Base-by-base conservation (phyloP, 2,888 invertebrate genomes). In the Archips crataeganus region DNA sequence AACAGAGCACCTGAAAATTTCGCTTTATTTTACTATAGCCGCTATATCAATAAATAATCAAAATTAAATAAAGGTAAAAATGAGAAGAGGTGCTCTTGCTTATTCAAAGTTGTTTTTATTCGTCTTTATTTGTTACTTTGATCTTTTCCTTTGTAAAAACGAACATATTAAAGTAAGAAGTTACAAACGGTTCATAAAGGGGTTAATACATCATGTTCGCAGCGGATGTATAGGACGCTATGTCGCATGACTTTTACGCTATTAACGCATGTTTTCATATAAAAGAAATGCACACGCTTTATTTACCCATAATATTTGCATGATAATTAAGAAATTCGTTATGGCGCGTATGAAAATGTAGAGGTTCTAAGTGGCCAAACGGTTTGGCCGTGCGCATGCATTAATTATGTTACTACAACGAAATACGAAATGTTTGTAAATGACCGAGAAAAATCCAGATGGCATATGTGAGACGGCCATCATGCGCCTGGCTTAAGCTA, bases 331-430 rank as follows among this genome's bases (percentile, higher is more conserved):
- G 85, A 86, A 87, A 90, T 88, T 84, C 80, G 84, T 84, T 83
- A 82, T 82, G 83, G 79, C 80, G 83, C 81, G 82, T 86, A 90
- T 85, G 83, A 90, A 87, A 87, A 88, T 84, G 82, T 84, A 76
- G 54, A 82, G 85, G 85, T 82, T 83, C 84, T 83, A 83, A 82
- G 82, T 81, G 80, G 79, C 77, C 79, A 77, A 77, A 79, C 81
- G 81, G 79, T 69, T 79, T 76, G 80, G 64, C 75, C 94, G 93
- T 94, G 94, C 80, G 81, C 82, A 73, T 82, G 94, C 94, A 94
- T 94, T 93, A 92, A 94, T 94, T 86, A 89, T 82, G 81, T 78
- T 79, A 84, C 81, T 79, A 84, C 81, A 82, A 84, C 85, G 83
- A 82, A 80, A 79, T 80, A 85, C 83, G 80, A 82, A 85, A 86